Base-by-base conservation (phyloP, 2,113 vertebrate species). In the Budorcas taxicolor region DNA sequence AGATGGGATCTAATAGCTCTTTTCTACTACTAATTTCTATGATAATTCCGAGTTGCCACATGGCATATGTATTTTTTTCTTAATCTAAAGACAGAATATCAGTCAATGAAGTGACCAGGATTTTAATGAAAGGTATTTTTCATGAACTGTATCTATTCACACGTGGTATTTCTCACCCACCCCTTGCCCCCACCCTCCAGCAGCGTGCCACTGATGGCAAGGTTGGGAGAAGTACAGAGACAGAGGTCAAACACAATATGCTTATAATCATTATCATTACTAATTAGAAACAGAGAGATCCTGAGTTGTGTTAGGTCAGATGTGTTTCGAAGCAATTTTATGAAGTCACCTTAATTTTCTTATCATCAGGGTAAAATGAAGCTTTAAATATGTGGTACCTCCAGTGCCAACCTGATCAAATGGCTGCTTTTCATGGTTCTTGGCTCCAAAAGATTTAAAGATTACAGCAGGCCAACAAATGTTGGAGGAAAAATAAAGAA, bases 331-430 rank as follows among this genome's bases (percentile, higher is more conserved):
- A 88, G 31, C 10, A 86, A 94, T 90, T 96, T 92, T 81, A 86
- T 92, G 13, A 89, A 86, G 82, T 67, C 2, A 92, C 43, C 16
- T 80, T 74, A 92, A 90, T 78, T 78, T 94, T 92, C 83, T 97
- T 87, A 83, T 86, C 95, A 67, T 52, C 62, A 74, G 76, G 96
- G 45, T 43, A 76, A 76, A 76, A 43, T 43, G 40, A 76, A 76
- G 40, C 99, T 99, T 99, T 62, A 99, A 95, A 92, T 99, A 99
- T 36, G 99, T 98, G 82, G 99, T 99, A 62, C 98, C 98, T 50
- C 98, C 99, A 93, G 98, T 99, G 97, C 99, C 99, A 94, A 99
- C 97, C 2, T 99, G 98, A 95, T 99, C 99, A 93, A 98, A 98
- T 1, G 99, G 99, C 90, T 99, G 98, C 90, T 98, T 98, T 8